Evolutionary conservation across 2,888 invertebrate species (phyloP).

Genomic region (Eledone cirrhosa): DNA sequence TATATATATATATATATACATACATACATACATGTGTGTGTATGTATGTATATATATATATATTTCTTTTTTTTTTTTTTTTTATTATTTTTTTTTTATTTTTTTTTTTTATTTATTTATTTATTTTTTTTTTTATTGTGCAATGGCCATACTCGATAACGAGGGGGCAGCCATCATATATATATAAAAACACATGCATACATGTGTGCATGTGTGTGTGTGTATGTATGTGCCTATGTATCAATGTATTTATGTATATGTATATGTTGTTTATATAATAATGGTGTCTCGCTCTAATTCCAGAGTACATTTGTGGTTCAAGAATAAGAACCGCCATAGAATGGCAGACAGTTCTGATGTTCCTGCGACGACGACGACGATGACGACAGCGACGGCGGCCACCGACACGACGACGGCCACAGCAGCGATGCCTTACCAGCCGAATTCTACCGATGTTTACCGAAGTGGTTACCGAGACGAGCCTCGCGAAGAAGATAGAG

Average conservation of each 20-base stretch:
- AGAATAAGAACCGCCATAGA: background rate
- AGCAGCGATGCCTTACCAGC: no score
- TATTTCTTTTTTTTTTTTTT: no score
- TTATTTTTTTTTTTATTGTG: background rate
- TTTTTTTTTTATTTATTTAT: background rate
- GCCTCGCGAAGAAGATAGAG: no score
- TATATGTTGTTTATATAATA: background rate
- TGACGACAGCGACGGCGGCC: no score
- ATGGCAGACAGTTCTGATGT: background rate
- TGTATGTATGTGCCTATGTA: background rate
- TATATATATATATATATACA: background rate
- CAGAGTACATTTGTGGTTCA: constrained; percentile 20
- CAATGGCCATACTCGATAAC: background rate
- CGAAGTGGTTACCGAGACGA: background rate
- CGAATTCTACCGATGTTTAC: constrained; percentile 10
- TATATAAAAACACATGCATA: background rate
- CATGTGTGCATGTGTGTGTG: background rate
- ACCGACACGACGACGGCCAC: no score
- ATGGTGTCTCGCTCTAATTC: background rate
- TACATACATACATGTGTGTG: background rate
- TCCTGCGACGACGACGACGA: no score
- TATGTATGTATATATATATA: background rate
- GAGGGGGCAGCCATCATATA: background rate
- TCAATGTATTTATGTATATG: background rate
- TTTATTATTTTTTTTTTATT: background rate